Evolutionary conservation across 2,888 invertebrate species (phyloP).

Genomic region (Melanophora roralis): DNA sequence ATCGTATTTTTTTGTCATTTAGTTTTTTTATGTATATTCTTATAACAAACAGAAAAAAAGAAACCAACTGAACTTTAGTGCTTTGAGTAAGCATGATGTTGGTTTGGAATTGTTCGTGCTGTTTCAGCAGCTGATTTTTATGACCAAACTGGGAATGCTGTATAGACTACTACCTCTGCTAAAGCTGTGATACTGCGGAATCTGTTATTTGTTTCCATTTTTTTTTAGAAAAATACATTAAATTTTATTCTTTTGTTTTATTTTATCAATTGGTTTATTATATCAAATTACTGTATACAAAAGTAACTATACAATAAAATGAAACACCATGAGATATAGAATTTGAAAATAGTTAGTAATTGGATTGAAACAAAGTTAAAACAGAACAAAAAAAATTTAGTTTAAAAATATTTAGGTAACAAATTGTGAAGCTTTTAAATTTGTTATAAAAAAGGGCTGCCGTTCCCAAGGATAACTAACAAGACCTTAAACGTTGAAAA

Average conservation of each 20-base stretch:
- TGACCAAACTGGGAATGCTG: not conserved
- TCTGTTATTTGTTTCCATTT: not conserved
- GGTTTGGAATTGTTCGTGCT: not conserved
- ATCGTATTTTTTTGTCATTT: constrained; percentile 3
- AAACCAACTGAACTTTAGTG: too few relatives aligned
- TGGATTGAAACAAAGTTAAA: constrained; percentile 16
- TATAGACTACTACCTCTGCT: not conserved
- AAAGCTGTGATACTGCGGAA: not conserved
- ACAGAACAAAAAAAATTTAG: not conserved
- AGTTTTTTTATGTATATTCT: not conserved
- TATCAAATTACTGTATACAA: constrained; percentile 46
- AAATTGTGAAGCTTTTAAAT: not conserved
- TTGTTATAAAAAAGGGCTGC: too few relatives aligned
- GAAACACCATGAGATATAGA: not conserved
- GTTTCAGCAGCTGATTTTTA: constrained; percentile 27
- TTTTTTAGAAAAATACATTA: constrained; percentile 9
- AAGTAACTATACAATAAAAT: not conserved
- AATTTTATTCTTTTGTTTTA: not conserved
- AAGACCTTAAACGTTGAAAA: too few relatives aligned
- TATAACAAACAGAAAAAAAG: not conserved
- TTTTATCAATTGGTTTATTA: constrained; percentile 2
- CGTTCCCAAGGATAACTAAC: too few relatives aligned
- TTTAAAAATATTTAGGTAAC: not conserved
- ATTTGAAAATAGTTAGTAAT: not conserved
- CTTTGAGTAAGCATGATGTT: not conserved